Evolutionary conservation across 2,797 vertebrate species (phyloP).

Genomic region (Natrix natrix): DNA sequence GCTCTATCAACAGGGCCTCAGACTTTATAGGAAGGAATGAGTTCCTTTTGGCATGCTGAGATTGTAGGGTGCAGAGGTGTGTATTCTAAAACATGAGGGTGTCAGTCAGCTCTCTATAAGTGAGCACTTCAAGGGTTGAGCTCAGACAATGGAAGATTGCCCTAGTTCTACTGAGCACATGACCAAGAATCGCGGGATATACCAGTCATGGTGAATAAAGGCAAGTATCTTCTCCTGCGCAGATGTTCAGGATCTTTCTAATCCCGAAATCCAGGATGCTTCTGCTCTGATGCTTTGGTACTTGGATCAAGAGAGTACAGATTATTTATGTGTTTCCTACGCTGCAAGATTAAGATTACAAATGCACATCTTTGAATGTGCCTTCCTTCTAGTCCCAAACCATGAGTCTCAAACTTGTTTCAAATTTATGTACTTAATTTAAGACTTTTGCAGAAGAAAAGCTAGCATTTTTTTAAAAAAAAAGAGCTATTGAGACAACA

Average conservation of each 20-base stretch:
- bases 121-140: background rate
- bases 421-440: background rate
- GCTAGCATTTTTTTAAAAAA: background rate
- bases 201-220: fast-evolving
- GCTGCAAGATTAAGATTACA: background rate
- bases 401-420: background rate
- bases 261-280: background rate
- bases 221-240: background rate
- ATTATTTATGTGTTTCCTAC: background rate
- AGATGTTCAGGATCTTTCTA: background rate
- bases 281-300: background rate
- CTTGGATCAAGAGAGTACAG: background rate
- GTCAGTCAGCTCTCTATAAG: too few species aligned
- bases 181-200: background rate
- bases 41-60: background rate
- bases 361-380: background rate
- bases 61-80: background rate
- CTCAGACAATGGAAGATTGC: background rate
- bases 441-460: background rate
- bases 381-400: background rate
- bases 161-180: background rate
- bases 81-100: background rate
- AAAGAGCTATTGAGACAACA: background rate
- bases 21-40: background rate
- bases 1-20: background rate